These are phyloP conservation scores for Aphaenogaster ashmeadi DNA, from an alignment of 1,140 invertebrate genomes.

Conservation along the genomic window DNA sequence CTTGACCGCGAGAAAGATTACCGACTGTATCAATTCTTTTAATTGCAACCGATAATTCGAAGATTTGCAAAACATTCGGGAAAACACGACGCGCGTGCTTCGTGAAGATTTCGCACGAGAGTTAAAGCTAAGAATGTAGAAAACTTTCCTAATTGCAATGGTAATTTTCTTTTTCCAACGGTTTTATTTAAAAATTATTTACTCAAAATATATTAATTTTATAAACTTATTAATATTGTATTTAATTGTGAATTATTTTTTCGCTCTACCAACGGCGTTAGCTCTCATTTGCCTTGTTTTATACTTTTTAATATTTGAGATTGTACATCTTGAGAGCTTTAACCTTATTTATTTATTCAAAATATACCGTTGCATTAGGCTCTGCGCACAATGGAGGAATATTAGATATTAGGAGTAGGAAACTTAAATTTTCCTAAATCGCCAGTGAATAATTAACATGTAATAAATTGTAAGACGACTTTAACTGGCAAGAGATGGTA, in stretches of 20 bases:
- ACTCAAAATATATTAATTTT: background rate
- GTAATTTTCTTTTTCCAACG: background rate
- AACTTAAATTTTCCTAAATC: too few species aligned
- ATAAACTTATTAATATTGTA: too few species aligned
- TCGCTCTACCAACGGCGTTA: too few species aligned
- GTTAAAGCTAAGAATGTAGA: background rate
- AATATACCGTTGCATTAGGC: background rate
- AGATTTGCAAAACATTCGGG: slow-evolving; percentile 1
- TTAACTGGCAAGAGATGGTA: too few species aligned
- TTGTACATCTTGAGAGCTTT: too few species aligned
- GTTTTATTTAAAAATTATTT: background rate
- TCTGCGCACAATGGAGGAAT: too few species aligned
- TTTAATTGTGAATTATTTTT: too few species aligned
- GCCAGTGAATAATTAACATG: too few species aligned
- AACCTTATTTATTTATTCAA: background rate
- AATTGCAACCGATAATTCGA: slow-evolving; percentile 27
- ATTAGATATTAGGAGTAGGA: too few species aligned
- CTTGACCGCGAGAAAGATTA: background rate
- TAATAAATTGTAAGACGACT: too few species aligned
- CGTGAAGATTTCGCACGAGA: background rate
- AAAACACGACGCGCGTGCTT: background rate
- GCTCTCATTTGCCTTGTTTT: too few species aligned
- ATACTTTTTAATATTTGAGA: too few species aligned
- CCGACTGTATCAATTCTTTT: background rate
- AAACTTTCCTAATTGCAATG: background rate